phyloP scores from a whole-genome alignment of 2,113 vertebrate genomes.

The Turdus rufiventris region DNA sequence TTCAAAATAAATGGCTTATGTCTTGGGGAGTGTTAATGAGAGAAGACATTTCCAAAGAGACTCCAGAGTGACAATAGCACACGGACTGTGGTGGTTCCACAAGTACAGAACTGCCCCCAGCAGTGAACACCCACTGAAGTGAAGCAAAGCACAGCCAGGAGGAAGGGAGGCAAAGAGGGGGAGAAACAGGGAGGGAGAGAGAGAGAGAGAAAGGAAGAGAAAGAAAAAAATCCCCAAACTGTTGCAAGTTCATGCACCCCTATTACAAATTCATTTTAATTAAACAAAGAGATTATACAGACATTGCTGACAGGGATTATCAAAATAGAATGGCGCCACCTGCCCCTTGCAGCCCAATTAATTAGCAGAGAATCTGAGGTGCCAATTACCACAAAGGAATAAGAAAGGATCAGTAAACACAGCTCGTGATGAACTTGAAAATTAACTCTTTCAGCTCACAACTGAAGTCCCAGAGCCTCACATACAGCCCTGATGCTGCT shows the following conservation, averaged over 20 bases:
- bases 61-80: slow-evolving; percentile 1
- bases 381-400: slow-evolving; percentile 81
- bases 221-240: slow-evolving; percentile 23
- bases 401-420: slow-evolving; percentile 70
- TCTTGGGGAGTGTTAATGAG: neutral
- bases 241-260: slow-evolving; percentile 84
- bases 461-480: neutral
- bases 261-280: slow-evolving; percentile 83
- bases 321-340: slow-evolving; percentile 85
- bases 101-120: slow-evolving; percentile 47
- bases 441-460: slow-evolving; percentile 62
- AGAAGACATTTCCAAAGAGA: neutral
- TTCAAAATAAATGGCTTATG: neutral
- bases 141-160: neutral
- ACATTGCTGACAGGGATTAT: slow-evolving; percentile 85
- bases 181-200: neutral
- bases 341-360: slow-evolving; percentile 86
- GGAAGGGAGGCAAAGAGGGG: too few species aligned
- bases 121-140: slow-evolving; percentile 69
- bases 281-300: slow-evolving; percentile 88
- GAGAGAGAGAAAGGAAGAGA: neutral
- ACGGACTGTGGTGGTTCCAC: neutral
- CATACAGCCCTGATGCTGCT: neutral
- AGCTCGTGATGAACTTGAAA: slow-evolving; percentile 46
- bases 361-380: slow-evolving; percentile 81